A percentile compares a stretch with the other conserved stretches of the same genome.
Evolutionary conservation across 2,888 invertebrate genomes (phyloP).

Genomic region (Tetragonula carbonaria): DNA sequence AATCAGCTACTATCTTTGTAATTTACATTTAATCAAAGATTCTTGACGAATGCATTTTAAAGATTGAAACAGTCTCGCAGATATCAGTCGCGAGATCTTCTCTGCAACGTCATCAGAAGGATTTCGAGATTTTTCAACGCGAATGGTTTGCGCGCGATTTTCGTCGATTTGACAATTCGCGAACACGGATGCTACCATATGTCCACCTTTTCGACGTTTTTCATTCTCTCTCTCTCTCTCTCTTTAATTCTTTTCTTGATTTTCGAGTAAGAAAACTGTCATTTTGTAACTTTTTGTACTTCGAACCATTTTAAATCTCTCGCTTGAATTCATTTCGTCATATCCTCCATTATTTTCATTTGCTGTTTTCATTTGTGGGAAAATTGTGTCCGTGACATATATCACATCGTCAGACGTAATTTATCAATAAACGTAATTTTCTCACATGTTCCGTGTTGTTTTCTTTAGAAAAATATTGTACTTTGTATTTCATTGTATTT

Average conservation of each 20-base stretch:
- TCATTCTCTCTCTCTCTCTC: background rate
- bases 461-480: too few species aligned
- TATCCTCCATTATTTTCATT: too few species aligned
- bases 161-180: background rate
- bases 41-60: background rate
- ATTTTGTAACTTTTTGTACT: too few species aligned
- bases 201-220: background rate
- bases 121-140: constrained; percentile 13
- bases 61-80: constrained; percentile 11
- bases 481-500: too few species aligned
- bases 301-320: too few species aligned
- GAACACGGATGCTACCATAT: background rate
- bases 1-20: too few species aligned
- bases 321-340: too few species aligned
- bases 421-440: too few species aligned
- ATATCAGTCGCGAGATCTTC: constrained; percentile 1
- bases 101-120: background rate
- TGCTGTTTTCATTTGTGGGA: too few species aligned
- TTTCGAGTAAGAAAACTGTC: background rate
- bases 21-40: background rate
- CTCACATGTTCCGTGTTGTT: too few species aligned
- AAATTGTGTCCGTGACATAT: too few species aligned
- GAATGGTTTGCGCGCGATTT: background rate
- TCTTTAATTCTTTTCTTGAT: background rate
- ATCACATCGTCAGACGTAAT: too few species aligned